Evolutionary conservation across 2,797 vertebrate species (phyloP).

Genomic region (Sebastes nivosus): DNA sequence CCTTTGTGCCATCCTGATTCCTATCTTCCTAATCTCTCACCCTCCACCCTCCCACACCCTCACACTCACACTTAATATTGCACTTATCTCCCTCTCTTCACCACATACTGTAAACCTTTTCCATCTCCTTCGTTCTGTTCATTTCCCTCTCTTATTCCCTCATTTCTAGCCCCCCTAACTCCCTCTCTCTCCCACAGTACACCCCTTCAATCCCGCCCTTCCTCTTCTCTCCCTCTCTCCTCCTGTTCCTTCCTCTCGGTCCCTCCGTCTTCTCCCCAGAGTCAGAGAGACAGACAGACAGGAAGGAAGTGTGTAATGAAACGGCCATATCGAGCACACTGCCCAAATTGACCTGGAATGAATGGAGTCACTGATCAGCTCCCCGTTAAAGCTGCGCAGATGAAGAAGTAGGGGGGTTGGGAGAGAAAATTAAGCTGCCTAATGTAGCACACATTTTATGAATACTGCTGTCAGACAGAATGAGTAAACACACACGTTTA

Average conservation of each 20-base stretch:
- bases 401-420: conserved; percentile 8
- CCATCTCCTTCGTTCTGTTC: background rate
- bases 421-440: conserved; percentile 7
- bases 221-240: conserved; percentile 11
- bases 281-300: conserved; percentile 54
- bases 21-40: background rate
- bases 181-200: background rate
- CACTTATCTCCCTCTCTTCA: background rate
- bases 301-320: conserved; percentile 78
- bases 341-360: conserved; percentile 77
- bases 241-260: conserved; percentile 27
- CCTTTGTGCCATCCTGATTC: background rate
- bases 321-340: conserved; percentile 66
- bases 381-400: conserved; percentile 43
- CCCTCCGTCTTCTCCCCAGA: conserved; percentile 32
- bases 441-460: conserved; percentile 10
- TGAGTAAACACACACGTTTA: background rate
- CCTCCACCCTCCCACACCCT: background rate
- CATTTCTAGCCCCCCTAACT: conserved; percentile 15
- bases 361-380: conserved; percentile 76
- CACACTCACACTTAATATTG: background rate
- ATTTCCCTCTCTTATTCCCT: background rate
- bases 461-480: conserved; percentile 4
- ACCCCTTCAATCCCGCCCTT: background rate
- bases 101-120: background rate